Conservation (phyloP, 2,888 invertebrate genomes). For the Abrostola tripartita region DNA sequence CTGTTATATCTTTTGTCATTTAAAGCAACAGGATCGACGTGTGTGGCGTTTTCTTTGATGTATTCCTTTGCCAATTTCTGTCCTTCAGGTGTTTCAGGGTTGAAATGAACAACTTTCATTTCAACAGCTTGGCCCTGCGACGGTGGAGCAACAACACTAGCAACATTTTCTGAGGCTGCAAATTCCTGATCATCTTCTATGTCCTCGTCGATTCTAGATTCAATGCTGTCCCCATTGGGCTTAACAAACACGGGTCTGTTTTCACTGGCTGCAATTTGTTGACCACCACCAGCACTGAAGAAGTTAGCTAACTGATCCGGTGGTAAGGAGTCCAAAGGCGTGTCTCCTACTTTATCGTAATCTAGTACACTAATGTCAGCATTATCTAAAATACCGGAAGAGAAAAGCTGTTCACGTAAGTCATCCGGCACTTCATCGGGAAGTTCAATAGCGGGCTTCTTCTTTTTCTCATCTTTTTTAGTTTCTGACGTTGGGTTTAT, state of each 20-base stretch:
- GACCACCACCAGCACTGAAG: conserved; percentile 94
- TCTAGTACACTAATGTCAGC: conserved; percentile 96
- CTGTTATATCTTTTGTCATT: conserved; percentile 93
- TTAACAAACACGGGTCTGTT: conserved; percentile 90
- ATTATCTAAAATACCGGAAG: conserved; percentile 95
- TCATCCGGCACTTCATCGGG: conserved; percentile 97
- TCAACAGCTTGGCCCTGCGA: conserved; percentile 89
- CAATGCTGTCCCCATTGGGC: conserved; percentile 89
- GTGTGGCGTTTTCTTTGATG: conserved; percentile 91
- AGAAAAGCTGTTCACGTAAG: conserved; percentile 93
- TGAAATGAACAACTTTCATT: conserved; percentile 95
- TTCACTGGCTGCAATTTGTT: conserved; percentile 92
- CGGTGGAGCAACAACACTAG: conserved; percentile 75
- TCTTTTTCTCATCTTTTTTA: conserved; percentile 87
- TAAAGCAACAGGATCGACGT: conserved; percentile 92
- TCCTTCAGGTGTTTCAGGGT: conserved; percentile 92
- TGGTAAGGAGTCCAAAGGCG: conserved; percentile 93
- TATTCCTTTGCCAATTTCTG: conserved; percentile 91
- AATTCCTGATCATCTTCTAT: conserved; percentile 87
- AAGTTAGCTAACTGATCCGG: conserved; percentile 96
- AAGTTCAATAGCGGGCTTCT: conserved; percentile 87
- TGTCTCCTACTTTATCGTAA: conserved; percentile 96
- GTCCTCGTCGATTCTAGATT: conserved; percentile 82
- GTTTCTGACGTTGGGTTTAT: conserved; percentile 80
- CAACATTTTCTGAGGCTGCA: conserved; percentile 87